Conservation (phyloP, 2,888 invertebrate genomes). For the Schizotus pectinicornis region DNA sequence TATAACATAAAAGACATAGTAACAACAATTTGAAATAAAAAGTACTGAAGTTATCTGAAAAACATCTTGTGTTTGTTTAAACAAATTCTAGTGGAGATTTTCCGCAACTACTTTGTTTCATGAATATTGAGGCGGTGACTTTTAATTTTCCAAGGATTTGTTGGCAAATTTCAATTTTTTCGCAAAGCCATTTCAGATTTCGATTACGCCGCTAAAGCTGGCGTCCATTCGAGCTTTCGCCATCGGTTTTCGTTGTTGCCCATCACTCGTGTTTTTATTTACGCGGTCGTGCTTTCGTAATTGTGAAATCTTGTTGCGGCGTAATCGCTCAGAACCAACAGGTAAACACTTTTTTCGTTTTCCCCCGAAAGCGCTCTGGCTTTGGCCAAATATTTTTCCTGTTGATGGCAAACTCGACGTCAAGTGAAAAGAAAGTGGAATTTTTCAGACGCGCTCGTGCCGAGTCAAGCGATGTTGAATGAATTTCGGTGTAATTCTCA, state of each 20-base stretch:
- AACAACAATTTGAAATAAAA: too few species aligned
- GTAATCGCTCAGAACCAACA: conserved; percentile 1
- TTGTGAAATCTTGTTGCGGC: conserved; percentile 23
- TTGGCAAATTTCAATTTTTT: too few species aligned
- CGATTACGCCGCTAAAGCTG: background rate
- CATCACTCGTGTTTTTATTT: conserved; percentile 5
- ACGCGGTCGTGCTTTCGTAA: conserved; percentile 11
- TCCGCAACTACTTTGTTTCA: background rate
- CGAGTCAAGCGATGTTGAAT: conserved; percentile 37
- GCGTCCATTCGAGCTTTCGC: background rate
- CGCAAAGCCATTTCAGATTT: background rate
- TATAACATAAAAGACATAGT: too few species aligned
- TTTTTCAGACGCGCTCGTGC: conserved; percentile 18
- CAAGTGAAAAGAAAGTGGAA: conserved; percentile 25
- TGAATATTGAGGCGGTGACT: background rate
- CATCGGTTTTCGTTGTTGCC: background rate
- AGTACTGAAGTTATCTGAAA: too few species aligned
- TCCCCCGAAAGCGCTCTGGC: background rate
- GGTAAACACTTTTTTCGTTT: conserved; percentile 25
- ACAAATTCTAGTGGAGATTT: background rate
- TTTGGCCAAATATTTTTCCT: background rate
- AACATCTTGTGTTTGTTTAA: background rate
- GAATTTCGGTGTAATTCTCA: conserved; percentile 51
- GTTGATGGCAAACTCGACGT: background rate
- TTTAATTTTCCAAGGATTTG: too few species aligned